phyloP scores from a whole-genome alignment of 2,888 invertebrate species.

The Ornithoptera alexandrae region DNA sequence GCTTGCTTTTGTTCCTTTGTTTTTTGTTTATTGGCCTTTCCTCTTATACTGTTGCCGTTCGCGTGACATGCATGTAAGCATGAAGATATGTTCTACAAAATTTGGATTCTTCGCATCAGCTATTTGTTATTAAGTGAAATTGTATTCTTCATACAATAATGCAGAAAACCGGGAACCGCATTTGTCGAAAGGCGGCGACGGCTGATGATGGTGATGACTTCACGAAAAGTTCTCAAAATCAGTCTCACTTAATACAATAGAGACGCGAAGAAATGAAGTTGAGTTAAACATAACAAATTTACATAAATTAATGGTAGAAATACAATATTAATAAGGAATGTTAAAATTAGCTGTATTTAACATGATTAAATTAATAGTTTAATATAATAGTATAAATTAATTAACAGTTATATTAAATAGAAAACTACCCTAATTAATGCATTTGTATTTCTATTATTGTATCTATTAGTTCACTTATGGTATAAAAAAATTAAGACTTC shows the following conservation, averaged over 20 bases:
- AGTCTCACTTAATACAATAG: neutral
- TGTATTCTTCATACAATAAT: neutral
- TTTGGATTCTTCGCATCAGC: neutral
- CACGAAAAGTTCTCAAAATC: too few relatives aligned
- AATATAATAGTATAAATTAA: too few relatives aligned
- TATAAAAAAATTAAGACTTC: too few relatives aligned
- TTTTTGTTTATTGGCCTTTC: conserved; percentile 33
- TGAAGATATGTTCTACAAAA: neutral
- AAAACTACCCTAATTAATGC: too few relatives aligned
- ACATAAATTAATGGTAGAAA: neutral
- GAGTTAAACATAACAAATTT: too few relatives aligned
- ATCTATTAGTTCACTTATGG: too few relatives aligned
- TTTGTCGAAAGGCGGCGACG: neutral
- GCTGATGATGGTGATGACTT: too few relatives aligned
- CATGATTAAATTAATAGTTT: too few relatives aligned
- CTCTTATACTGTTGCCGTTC: conserved; percentile 36
- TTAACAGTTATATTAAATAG: too few relatives aligned
- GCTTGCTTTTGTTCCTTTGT: conserved; percentile 60
- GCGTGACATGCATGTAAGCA: conserved; percentile 7
- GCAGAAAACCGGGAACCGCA: neutral
- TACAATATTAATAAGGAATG: neutral
- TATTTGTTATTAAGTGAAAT: too few relatives aligned
- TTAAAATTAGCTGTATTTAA: too few relatives aligned
- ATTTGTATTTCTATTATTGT: too few relatives aligned
- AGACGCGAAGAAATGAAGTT: neutral